Base-by-base conservation (phyloP, 2,797 vertebrate genomes). In the Perdix hodgsoniae region DNA sequence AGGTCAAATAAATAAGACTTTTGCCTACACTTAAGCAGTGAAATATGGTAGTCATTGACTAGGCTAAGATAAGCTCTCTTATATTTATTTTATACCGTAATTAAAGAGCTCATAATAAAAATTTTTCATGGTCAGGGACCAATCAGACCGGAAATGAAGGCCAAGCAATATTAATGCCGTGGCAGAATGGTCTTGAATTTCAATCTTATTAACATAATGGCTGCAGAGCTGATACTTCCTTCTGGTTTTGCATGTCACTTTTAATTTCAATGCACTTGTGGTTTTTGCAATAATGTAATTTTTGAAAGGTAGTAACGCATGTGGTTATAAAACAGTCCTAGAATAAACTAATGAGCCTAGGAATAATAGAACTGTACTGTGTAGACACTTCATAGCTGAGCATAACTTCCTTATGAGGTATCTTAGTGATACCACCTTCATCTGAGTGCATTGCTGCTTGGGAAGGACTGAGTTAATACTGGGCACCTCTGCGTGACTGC, bases 401-500 rank as follows among this genome's bases (percentile, higher is more conserved):
- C 7, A 2, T 44, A 50, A 60, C 22, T 63, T 84, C 44, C 45
- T n/a, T n/a, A 44, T 5, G 0, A 2, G n/a, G 12, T 40, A 29
- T 44, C 13, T 57, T 33, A 49, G 39, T 65, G 54, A 40, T 67
- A 35, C 81, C 6, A 9, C 19, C 49, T 64, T 73, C 9, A 31
- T 35, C 60, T 78, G 82, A 79, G 78, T 26, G 3, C 33, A 33
- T 60, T 59, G 74, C 22, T 76, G 71, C 88, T 69, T 80, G 50
- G 87, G 70, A 94, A 88, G 67, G 77, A 59, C 49, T 21, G 26
- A 93, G 73, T 95, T 96, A 96, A 95, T 75, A 74, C 67, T 90
- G 94, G 86, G 73, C 93, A 33, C 15, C 54, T 93, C 85, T 86
- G 94, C 81, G 90, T 84, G 80, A 37, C 74, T 86, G 66, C 57